Conservation (phyloP, 2,113 vertebrate genomes). For the Psophia crepitans region DNA sequence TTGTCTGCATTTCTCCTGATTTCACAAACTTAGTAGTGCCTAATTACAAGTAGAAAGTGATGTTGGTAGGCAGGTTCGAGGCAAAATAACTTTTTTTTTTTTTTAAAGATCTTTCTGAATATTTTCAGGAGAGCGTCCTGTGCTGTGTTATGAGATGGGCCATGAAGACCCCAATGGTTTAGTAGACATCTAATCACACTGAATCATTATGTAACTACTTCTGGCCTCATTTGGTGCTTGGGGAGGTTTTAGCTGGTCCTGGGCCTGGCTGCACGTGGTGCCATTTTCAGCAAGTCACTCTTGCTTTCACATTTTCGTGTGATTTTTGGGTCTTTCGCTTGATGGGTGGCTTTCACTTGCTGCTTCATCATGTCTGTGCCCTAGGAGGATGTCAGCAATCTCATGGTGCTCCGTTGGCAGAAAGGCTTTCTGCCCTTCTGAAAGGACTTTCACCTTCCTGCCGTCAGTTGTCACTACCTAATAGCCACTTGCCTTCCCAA, state of each 20-base stretch:
- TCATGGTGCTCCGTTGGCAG: neutral
- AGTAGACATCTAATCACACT: neutral
- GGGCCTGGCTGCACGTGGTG: neutral
- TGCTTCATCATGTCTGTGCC: neutral
- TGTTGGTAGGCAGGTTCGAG: neutral
- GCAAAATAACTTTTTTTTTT: neutral
- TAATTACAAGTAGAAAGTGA: neutral
- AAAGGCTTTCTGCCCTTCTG: neutral
- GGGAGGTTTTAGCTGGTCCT: neutral
- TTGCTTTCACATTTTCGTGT: neutral
- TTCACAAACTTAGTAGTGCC: neutral
- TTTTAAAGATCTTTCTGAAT: neutral
- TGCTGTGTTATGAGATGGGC: neutral
- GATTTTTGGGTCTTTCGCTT: neutral
- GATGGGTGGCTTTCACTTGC: neutral
- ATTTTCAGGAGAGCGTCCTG: neutral
- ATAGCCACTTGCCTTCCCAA: neutral
- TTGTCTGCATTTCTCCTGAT: neutral
- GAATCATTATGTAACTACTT: neutral
- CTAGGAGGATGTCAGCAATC: neutral
- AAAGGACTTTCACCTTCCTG: neutral
- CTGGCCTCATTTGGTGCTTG: neutral
- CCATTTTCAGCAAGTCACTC: neutral
- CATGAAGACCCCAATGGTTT: neutral
- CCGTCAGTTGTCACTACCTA: neutral